A percentile compares a stretch with the other conserved stretches of the same genome.
Evolutionary conservation across 2,113 vertebrate genomes (phyloP).

Genomic region (Lasiurus borealis): DNA sequence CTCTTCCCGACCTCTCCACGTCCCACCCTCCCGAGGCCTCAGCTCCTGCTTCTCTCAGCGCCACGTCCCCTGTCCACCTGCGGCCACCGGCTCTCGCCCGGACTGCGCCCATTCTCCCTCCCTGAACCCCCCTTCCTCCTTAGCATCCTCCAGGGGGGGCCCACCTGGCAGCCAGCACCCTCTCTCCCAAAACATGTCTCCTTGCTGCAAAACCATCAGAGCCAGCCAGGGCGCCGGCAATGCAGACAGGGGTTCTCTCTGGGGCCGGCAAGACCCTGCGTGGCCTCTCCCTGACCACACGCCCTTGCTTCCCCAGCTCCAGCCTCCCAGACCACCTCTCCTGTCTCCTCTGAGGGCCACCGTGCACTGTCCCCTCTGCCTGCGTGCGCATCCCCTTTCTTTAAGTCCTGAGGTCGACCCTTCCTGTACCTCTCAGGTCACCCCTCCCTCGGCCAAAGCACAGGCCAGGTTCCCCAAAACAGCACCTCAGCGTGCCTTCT

Average conservation of each 20-base stretch:
- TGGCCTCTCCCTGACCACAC: background rate
- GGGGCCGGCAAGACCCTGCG: background rate
- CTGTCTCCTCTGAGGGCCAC: background rate
- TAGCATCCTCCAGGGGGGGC: background rate
- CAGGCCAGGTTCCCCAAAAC: background rate
- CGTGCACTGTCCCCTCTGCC: background rate
- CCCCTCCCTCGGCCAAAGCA: background rate
- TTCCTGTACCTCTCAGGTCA: background rate
- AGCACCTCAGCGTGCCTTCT: background rate
- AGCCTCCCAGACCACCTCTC: background rate
- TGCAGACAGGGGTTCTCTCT: background rate
- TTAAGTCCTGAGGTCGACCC: background rate
- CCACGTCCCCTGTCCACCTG: background rate
- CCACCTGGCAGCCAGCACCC: background rate
- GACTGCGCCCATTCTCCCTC: background rate
- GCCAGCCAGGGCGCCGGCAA: background rate
- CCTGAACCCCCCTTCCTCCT: no score
- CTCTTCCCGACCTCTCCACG: background rate
- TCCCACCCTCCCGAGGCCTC: background rate
- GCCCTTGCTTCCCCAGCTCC: background rate
- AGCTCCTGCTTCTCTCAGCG: background rate
- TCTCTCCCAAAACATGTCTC: background rate
- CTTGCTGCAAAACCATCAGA: background rate
- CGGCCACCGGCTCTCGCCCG: rapidly evolving
- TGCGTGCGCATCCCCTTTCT: background rate